These are phyloP conservation scores for Isotomurus palustris DNA, from an alignment of 2,888 invertebrate genomes.

Conservation along the genomic window DNA sequence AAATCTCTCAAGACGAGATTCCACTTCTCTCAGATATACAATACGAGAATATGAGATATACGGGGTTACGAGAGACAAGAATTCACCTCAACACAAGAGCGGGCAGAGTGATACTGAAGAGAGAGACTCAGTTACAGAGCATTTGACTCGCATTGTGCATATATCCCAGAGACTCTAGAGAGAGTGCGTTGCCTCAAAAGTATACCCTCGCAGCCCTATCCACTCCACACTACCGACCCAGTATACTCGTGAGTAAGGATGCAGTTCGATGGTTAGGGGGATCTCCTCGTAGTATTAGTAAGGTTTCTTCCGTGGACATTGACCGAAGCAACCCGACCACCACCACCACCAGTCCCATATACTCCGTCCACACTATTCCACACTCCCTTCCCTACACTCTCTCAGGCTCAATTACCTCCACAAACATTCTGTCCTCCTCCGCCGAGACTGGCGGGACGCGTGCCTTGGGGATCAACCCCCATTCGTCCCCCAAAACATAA, in stretches of 20 bases:
- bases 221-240: neutral
- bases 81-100: too few species aligned
- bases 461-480: constrained; percentile 10
- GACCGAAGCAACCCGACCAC: constrained; percentile 12
- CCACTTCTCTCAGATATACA: too few species aligned
- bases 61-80: too few species aligned
- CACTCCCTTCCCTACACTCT: neutral
- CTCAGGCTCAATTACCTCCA: constrained; percentile 15
- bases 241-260: too few species aligned
- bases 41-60: too few species aligned
- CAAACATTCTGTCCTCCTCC: constrained; percentile 21
- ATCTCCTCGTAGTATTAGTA: too few species aligned
- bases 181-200: constrained; percentile 12
- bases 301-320: constrained; percentile 18
- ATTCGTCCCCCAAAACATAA: too few species aligned
- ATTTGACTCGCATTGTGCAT: neutral
- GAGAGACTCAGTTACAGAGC: neutral
- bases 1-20: too few species aligned
- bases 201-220: neutral
- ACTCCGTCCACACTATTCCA: too few species aligned
- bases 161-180: constrained; percentile 8
- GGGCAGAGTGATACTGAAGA: neutral
- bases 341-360: too few species aligned
- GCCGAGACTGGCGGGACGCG: constrained; percentile 42
- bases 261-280: too few species aligned